Conservation (phyloP, 2,113 vertebrate species). For the Cairina moschata region DNA sequence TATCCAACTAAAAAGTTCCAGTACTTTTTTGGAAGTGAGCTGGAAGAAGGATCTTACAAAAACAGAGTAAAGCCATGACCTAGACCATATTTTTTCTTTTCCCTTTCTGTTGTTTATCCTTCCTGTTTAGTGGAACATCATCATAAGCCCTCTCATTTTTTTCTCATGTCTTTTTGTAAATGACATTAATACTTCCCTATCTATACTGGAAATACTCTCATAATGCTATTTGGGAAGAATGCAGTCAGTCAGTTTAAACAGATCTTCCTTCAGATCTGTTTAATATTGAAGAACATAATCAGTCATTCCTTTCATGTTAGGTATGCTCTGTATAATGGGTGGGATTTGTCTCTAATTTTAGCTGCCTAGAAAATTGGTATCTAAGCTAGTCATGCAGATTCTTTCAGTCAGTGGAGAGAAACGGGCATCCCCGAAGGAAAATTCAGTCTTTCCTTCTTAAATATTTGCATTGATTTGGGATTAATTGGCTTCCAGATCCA, state of each 20-base stretch:
- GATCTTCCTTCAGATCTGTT: conserved; percentile 16
- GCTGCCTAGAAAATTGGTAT: not conserved
- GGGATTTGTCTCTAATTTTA: conserved; percentile 33
- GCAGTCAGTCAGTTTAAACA: conserved; percentile 5
- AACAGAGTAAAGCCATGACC: not conserved
- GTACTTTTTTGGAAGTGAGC: not conserved
- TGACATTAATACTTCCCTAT: not conserved
- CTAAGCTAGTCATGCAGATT: not conserved
- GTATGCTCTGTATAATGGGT: not conserved
- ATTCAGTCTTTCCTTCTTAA: not conserved
- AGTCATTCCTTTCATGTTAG: conserved; percentile 34
- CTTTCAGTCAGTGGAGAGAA: not conserved
- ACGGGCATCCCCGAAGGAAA: not conserved
- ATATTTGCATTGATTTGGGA: not conserved
- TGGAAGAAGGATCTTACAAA: not conserved
- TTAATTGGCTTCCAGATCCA: not conserved
- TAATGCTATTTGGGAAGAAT: not conserved
- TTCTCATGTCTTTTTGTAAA: not conserved
- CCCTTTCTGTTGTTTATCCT: not conserved
- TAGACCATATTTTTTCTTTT: not conserved
- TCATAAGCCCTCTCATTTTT: not conserved
- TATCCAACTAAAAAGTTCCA: not conserved
- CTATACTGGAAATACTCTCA: not conserved
- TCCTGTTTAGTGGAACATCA: not conserved
- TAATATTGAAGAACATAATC: not conserved